Evolutionary conservation across 53 echinoderm and acorn worm species (phyloP), one percentile per base, ranked within the genome.

Genomic region (Holothuria scabra): DNA sequence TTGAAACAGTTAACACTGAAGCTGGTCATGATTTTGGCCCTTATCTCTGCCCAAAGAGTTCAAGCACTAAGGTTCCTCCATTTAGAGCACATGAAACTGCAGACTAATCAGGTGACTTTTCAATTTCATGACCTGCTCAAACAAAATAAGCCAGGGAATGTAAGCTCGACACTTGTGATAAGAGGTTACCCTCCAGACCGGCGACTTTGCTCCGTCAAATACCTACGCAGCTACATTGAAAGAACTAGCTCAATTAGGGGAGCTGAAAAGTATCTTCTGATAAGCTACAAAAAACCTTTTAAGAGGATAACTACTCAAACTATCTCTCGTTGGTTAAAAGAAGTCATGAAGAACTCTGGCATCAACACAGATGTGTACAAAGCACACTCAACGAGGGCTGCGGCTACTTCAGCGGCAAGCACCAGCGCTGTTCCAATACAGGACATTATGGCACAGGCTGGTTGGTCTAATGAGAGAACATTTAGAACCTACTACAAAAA

Each of bases 351-450:
- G 10, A 13, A 41, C 23, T 68, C 87, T 4, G 87, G 87, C 6
- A 59, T 87, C 9, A 37, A 81, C 14, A 87, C 87, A 24, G 26
- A 32, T 18, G 33, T 57, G 8, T 87, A 58, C 82, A 87, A 82
- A 28, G 67, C 87, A 67, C 87, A 87, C 8, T 64, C 79, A 19
- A 79, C 60, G 25, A 59, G 74, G 41, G 81, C 78, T 21, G 78
- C 56, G 25, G 78, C 78, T 38, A 16, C 52, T 14, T 46, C 64
- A 25, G 64, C 64, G 5, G 64, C 64, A 12, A 12, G 18, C 30
- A 63, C 10, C n/a, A 63, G 30, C 21, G 30, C 10, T 30, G 12
- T 63, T 1, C 21, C 21, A 9, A 14, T 63, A 63, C 10, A 10
- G 10, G 18, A 63, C 21, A 63, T 63, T 20, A 10, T 63, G 64